phyloP scores from a whole-genome alignment of 2,113 vertebrate species.

The Burhinus bistriatus region DNA sequence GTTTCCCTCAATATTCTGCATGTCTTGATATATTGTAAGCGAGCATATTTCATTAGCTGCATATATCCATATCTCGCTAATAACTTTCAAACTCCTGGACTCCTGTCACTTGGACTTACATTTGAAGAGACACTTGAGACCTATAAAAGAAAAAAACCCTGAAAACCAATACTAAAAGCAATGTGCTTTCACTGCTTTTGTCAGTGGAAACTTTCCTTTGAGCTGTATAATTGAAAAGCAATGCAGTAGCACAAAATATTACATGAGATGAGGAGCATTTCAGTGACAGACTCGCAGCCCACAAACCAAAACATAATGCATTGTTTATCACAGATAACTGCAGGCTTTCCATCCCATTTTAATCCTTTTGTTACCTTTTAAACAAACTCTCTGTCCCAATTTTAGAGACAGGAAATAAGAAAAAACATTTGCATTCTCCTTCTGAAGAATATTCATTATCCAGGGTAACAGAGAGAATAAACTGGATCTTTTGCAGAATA shows the following conservation, averaged over 20 bases:
- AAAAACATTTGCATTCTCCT: slow-evolving; percentile 55
- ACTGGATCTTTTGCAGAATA: not conserved
- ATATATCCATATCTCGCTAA: slow-evolving; percentile 71
- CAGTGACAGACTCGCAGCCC: slow-evolving; percentile 18
- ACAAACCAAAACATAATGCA: slow-evolving; percentile 38
- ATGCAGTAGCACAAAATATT: slow-evolving; percentile 57
- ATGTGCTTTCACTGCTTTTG: slow-evolving; percentile 55
- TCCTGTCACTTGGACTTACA: slow-evolving; percentile 64
- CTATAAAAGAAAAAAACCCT: slow-evolving; percentile 8
- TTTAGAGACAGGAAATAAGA: slow-evolving; percentile 30
- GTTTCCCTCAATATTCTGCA: slow-evolving; percentile 61
- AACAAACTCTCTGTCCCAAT: slow-evolving; percentile 23
- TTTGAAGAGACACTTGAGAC: slow-evolving; percentile 69
- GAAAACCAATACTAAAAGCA: slow-evolving; percentile 19
- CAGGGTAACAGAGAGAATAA: slow-evolving; percentile 8
- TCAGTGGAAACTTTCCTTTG: slow-evolving; percentile 61
- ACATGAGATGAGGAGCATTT: slow-evolving; percentile 10
- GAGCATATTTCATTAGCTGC: slow-evolving; percentile 73
- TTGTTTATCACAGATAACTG: slow-evolving; percentile 71
- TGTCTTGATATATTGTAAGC: slow-evolving; percentile 62
- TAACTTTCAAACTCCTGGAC: slow-evolving; percentile 69
- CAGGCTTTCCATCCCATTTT: slow-evolving; percentile 55
- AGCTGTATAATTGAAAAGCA: slow-evolving; percentile 72
- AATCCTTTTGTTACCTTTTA: slow-evolving; percentile 59
- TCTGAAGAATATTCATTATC: slow-evolving; percentile 58